Evolutionary conservation across 2,797 vertebrate genomes (phyloP).

Genomic region (Notamacropus eugenii): DNA sequence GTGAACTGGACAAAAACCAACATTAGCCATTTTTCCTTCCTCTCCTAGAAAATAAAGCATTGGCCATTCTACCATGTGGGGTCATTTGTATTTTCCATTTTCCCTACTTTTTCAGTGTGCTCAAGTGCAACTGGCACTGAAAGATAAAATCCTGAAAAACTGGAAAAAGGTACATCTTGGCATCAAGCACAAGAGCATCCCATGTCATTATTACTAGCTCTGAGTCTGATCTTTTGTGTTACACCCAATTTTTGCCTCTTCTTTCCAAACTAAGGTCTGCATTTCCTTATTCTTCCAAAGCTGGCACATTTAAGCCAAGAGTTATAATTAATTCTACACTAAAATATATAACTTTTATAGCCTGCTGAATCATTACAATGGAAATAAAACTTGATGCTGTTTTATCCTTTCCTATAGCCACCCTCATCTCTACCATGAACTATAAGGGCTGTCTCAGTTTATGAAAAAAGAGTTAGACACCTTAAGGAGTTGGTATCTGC

Average conservation of each 20-base stretch:
- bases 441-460: constrained; percentile 34
- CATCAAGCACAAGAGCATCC: background rate
- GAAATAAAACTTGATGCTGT: constrained; percentile 52
- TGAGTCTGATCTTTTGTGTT: constrained; percentile 4
- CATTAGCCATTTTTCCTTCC: background rate
- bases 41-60: background rate
- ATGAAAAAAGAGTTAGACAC: constrained; percentile 35
- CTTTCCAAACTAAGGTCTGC: background rate
- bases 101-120: background rate
- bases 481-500: constrained; percentile 43
- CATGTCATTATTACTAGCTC: background rate
- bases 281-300: constrained; percentile 6
- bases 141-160: background rate
- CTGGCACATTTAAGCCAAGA: constrained; percentile 38
- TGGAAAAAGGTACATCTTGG: background rate
- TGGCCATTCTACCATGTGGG: background rate
- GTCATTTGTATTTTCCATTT: background rate
- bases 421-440: background rate
- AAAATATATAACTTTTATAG: constrained; percentile 49
- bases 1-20: background rate
- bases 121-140: background rate
- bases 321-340: constrained; percentile 61
- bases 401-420: constrained; percentile 11
- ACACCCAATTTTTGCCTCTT: background rate
- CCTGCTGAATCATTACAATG: constrained; percentile 45